A percentile compares a stretch with the other conserved stretches of the same genome.
Conservation (phyloP, 2,797 vertebrate species). For the Echeneis naucrates region DNA sequence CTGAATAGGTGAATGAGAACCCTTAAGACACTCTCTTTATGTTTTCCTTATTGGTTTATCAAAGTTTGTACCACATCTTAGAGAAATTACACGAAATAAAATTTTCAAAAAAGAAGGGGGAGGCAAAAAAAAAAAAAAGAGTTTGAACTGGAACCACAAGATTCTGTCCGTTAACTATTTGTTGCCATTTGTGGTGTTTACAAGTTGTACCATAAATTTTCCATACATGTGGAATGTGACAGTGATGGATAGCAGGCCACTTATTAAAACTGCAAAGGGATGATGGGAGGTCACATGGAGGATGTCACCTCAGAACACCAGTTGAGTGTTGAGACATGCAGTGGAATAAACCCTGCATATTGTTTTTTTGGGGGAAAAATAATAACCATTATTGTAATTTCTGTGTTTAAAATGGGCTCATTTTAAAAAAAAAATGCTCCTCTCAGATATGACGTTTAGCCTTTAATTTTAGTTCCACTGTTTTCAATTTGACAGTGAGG, state of each 20-base stretch:
- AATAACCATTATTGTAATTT: background rate
- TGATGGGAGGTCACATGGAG: constrained; percentile 64
- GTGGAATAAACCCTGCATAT: constrained; percentile 54
- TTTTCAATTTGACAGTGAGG: constrained; percentile 27
- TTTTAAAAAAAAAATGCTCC: constrained; percentile 8
- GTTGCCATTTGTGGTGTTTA: constrained; percentile 29
- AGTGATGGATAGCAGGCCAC: constrained; percentile 67
- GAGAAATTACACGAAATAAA: constrained; percentile 38
- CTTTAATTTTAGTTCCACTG: constrained; percentile 6
- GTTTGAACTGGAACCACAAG: constrained; percentile 11
- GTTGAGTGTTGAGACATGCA: constrained; percentile 62
- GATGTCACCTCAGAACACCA: constrained; percentile 62
- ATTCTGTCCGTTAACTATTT: constrained; percentile 25
- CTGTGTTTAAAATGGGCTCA: background rate
- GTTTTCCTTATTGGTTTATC: constrained; percentile 34
- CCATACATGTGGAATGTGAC: constrained; percentile 54
- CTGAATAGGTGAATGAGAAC: constrained; percentile 76
- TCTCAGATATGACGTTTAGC: constrained; percentile 13
- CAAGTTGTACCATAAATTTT: constrained; percentile 47
- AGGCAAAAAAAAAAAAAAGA: constrained; percentile 6
- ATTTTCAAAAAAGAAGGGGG: background rate
- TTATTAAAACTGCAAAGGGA: constrained; percentile 67
- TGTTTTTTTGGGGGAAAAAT: constrained; percentile 9
- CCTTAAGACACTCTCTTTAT: constrained; percentile 66
- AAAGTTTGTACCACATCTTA: constrained; percentile 63